These are phyloP conservation scores for Papio anubis DNA, from an alignment of 2,113 vertebrate species.

Conservation along the genomic window DNA sequence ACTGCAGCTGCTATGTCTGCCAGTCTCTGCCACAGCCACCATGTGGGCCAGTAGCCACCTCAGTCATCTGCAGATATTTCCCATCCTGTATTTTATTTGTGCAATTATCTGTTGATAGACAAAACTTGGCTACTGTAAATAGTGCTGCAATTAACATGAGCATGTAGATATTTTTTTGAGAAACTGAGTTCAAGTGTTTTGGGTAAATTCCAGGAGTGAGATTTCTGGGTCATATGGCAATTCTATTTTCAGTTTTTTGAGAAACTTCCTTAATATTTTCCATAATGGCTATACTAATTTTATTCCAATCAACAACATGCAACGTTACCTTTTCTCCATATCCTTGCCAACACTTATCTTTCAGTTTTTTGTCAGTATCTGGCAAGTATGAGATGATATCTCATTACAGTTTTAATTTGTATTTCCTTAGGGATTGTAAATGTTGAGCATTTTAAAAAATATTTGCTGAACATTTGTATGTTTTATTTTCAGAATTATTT, in stretches of 20 bases:
- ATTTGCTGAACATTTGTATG: background rate
- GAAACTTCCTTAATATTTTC: background rate
- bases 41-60: too few species aligned
- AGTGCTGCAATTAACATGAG: background rate
- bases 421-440: background rate
- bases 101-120: background rate
- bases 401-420: background rate
- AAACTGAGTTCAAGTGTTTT: background rate
- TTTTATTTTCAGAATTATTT: background rate
- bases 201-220: background rate
- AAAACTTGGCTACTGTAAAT: background rate
- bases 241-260: background rate
- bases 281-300: background rate
- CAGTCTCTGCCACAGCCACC: too few species aligned
- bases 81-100: background rate
- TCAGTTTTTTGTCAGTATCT: background rate
- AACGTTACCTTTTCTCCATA: background rate
- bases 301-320: background rate
- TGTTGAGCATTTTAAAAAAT: background rate
- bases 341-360: background rate
- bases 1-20: too few species aligned
- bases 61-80: too few species aligned
- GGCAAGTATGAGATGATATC: background rate
- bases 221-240: background rate
- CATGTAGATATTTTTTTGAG: background rate